phyloP scores from a whole-genome alignment of 2,113 vertebrate species.

The Scatophagus argus region DNA sequence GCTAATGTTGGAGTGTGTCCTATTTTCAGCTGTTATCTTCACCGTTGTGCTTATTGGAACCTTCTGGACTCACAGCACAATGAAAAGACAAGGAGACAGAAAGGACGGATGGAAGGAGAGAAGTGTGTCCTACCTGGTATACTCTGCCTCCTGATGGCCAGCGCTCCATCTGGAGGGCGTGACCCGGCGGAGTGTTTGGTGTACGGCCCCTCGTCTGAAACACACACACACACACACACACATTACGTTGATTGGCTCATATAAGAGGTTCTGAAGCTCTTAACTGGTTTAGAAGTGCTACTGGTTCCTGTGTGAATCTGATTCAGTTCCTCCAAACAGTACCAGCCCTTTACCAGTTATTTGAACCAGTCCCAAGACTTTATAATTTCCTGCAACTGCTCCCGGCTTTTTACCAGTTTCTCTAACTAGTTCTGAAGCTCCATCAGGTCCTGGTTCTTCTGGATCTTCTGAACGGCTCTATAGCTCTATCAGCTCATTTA shows the following conservation, averaged over 20 bases:
- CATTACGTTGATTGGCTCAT: neutral
- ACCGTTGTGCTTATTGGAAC: conserved; percentile 6
- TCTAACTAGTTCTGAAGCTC: neutral
- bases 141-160: conserved; percentile 98
- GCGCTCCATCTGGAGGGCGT: conserved; percentile 92
- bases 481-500: neutral
- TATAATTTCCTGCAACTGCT: neutral
- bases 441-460: neutral
- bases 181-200: conserved; percentile 94
- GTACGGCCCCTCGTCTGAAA: conserved; percentile 98
- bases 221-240: conserved; percentile 61
- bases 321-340: no score
- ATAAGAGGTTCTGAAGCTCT: no score
- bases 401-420: neutral
- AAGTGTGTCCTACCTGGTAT: conserved; percentile 90
- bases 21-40: conserved; percentile 32
- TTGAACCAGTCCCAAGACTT: neutral
- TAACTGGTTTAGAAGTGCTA: neutral
- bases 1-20: conserved; percentile 10
- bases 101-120: neutral
- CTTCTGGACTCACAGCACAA: conserved; percentile 1
- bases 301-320: no score
- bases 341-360: neutral
- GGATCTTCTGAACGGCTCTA: no score
- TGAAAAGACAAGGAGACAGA: neutral